Base-by-base conservation (phyloP, 2,113 vertebrate genomes). In the Thomomys bottae region DNA sequence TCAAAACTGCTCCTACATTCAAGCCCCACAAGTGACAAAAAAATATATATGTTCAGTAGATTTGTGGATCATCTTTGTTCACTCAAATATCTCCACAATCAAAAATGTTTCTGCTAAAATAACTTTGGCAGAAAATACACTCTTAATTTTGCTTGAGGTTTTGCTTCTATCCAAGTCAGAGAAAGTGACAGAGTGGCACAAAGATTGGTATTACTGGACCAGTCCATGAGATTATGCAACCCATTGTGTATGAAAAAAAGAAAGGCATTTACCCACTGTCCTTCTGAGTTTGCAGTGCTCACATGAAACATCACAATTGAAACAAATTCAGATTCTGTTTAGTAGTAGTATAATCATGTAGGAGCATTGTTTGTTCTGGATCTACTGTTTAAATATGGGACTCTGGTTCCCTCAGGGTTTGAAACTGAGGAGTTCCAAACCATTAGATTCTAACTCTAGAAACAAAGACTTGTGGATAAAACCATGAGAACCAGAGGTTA, bases 41-140 rank as follows among this genome's bases (percentile, higher is more conserved):
- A n/a, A n/a, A n/a, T n/a, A 15, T 54, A 77, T 15, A 54, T 42
- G 12, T 66, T 61, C 75, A 68, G 26, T 64, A 49, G 34, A 34
- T 59, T 71, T 36, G 64, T 66, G 66, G 17, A 77, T 20, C 85
- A 10, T 72, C 63, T 73, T 72, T 32, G 40, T 18, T 91, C 45
- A 84, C 1, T 83, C 45, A 89, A 89, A 36, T 38, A 70, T 57
- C 49, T 85, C 85, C 42, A 57, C 2, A 40, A 34, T 89, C 28
- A 72, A 77, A 88, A 83, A 88, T 14, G 54, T 12, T 38, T 84
- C n/a, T 21, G 20, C 54, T 90, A 57, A 85, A 83, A 70, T 40
- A 72, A 8, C 78, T 83, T 90, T 34, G 59, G 66, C 75, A 84
- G 63, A 88, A 93, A 91, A 89, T 34, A 72, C 32, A 81, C 15